A percentile compares a stretch with the other conserved stretches of the same genome.
Evolutionary conservation across 2,888 invertebrate genomes (phyloP).

Genomic region (Scaptomyza tumidula): DNA sequence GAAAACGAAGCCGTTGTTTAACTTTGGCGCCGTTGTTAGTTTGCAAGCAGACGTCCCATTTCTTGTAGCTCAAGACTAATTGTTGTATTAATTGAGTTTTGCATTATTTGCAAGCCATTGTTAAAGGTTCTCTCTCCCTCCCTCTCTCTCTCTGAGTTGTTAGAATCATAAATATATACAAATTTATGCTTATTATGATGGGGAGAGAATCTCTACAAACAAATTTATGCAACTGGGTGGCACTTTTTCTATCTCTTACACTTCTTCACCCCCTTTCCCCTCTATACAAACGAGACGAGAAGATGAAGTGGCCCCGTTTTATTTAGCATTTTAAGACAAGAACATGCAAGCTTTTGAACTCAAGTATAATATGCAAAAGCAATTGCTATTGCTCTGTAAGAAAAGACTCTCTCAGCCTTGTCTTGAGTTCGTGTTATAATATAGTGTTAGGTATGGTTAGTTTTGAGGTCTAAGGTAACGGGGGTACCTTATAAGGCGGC

Average conservation of each 20-base stretch:
- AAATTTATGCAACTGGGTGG: constrained; percentile 76
- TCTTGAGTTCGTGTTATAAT: constrained; percentile 9
- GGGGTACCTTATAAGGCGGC: constrained; percentile 31
- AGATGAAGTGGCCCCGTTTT: constrained; percentile 30
- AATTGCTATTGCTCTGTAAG: constrained; percentile 21
- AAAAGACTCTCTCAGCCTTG: constrained; percentile 31
- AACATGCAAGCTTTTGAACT: constrained; percentile 40
- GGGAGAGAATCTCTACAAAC: constrained; percentile 5
- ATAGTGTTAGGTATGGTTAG: neutral
- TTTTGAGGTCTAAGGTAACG: neutral
- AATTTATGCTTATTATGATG: constrained; percentile 59
- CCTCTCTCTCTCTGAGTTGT: constrained; percentile 2
- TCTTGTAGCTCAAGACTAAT: constrained; percentile 66
- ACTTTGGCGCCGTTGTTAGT: neutral
- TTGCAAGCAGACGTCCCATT: constrained; percentile 54
- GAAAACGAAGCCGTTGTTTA: constrained; percentile 2
- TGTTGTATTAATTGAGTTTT: constrained; percentile 55
- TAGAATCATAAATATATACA: constrained; percentile 71
- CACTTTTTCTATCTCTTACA: constrained; percentile 36
- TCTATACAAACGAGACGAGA: constrained; percentile 40
- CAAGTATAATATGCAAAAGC: constrained; percentile 9
- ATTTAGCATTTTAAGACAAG: constrained; percentile 1
- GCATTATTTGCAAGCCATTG: constrained; percentile 42
- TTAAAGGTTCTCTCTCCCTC: constrained; percentile 1
- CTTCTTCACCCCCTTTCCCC: neutral